Percentiles rank a stretch among this genome's conserved stretches.
phyloP scores from a whole-genome alignment of 2,888 invertebrate genomes.

The Chaetoderma sp. region DNA sequence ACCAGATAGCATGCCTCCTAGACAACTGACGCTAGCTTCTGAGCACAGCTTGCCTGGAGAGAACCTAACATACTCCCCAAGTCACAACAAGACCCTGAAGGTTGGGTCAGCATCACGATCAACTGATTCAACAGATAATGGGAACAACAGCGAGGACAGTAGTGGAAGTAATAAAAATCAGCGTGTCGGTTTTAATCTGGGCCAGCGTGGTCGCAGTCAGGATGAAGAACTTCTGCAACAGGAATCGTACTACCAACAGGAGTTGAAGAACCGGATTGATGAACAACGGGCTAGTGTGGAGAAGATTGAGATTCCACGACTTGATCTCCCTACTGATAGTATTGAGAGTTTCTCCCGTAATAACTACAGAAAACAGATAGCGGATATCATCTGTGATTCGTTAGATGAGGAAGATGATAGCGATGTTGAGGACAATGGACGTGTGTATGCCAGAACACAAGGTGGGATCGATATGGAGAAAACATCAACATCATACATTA shows the following conservation, averaged over 20 bases:
- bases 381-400: slow-evolving; percentile 41
- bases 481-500: background rate
- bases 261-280: slow-evolving; percentile 6
- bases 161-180: too few relatives aligned
- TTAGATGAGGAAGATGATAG: slow-evolving; percentile 39
- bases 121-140: too few relatives aligned
- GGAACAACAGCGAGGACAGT: too few relatives aligned
- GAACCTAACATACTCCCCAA: too few relatives aligned
- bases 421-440: slow-evolving; percentile 4
- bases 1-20: too few relatives aligned
- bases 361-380: too few relatives aligned
- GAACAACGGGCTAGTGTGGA: background rate
- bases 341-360: too few relatives aligned
- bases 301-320: slow-evolving; percentile 13
- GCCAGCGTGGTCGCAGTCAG: background rate
- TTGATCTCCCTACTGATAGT: slow-evolving; percentile 18
- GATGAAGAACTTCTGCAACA: background rate
- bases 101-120: too few relatives aligned
- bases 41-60: too few relatives aligned
- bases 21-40: too few relatives aligned
- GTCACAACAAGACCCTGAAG: too few relatives aligned
- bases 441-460: background rate
- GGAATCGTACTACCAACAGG: slow-evolving; percentile 3
- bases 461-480: too few relatives aligned
- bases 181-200: background rate